Evolutionary conservation across 2,888 invertebrate species (phyloP).

Genomic region (Ditula angustiorana): DNA sequence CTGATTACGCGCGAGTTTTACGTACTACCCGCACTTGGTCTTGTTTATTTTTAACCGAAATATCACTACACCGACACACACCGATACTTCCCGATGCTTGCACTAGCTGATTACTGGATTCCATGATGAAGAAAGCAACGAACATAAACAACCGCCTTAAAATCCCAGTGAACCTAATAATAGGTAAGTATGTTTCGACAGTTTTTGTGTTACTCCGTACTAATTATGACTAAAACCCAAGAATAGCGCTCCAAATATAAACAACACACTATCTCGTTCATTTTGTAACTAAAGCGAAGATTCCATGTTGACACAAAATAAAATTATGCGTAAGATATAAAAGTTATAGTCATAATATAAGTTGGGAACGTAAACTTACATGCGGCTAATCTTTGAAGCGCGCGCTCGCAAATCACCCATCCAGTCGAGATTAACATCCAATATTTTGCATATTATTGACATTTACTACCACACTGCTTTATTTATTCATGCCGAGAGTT

Average conservation of each 20-base stretch:
- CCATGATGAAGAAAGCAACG: no score
- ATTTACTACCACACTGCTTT: slow-evolving; percentile 82
- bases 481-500: slow-evolving; percentile 79
- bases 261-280: slow-evolving; percentile 20
- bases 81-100: no score
- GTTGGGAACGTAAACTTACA: slow-evolving; percentile 20
- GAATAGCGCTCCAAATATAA: slow-evolving; percentile 1
- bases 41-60: no score
- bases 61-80: no score
- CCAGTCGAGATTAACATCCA: slow-evolving; percentile 79
- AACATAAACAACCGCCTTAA: no score
- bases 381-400: slow-evolving; percentile 77
- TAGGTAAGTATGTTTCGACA: no score
- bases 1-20: no score
- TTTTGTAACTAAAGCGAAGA: slow-evolving; percentile 38
- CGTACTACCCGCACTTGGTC: no score
- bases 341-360: slow-evolving; percentile 38
- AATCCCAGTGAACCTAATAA: no score
- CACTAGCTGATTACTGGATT: no score
- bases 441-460: slow-evolving; percentile 85
- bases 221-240: no score
- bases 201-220: no score
- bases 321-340: slow-evolving; percentile 37
- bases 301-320: slow-evolving; percentile 38
- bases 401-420: slow-evolving; percentile 79